phyloP scores from a whole-genome alignment of 2,113 vertebrate species.

The Phylloscopus trochiloides region DNA sequence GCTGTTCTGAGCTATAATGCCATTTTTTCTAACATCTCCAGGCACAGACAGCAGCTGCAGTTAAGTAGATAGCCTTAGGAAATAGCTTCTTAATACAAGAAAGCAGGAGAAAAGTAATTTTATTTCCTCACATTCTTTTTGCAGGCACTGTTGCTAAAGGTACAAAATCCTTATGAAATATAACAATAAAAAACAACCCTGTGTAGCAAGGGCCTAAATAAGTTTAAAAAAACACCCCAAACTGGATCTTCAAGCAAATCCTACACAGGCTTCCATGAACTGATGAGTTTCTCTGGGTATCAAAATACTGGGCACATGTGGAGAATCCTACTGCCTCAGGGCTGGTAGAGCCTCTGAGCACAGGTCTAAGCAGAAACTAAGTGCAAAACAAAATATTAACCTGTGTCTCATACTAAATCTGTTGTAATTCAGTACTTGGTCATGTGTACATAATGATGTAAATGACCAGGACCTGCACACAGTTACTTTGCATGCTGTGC shows the following conservation, averaged over 20 bases:
- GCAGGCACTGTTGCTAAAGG: background rate
- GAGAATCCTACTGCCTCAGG: background rate
- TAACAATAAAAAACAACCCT: background rate
- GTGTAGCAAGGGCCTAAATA: background rate
- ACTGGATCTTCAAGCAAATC: background rate
- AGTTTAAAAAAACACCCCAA: background rate
- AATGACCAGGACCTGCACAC: background rate
- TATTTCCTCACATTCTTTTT: background rate
- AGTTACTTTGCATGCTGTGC: background rate
- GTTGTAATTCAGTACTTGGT: background rate
- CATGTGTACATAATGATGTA: too few species aligned
- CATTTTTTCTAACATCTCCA: background rate
- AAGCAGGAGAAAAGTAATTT: background rate
- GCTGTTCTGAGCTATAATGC: background rate
- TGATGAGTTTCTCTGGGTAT: background rate
- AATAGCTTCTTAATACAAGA: background rate
- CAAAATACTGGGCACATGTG: background rate
- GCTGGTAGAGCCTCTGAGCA: background rate
- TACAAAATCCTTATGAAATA: background rate
- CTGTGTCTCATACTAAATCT: background rate
- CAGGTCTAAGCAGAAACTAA: background rate
- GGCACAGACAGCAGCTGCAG: slow-evolving; percentile 2
- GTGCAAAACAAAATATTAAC: background rate
- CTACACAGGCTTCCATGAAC: background rate
- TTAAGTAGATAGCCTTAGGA: slow-evolving; percentile 29